Conservation (phyloP, 2,113 vertebrate genomes). For the Thalassarche chlororhynchos region DNA sequence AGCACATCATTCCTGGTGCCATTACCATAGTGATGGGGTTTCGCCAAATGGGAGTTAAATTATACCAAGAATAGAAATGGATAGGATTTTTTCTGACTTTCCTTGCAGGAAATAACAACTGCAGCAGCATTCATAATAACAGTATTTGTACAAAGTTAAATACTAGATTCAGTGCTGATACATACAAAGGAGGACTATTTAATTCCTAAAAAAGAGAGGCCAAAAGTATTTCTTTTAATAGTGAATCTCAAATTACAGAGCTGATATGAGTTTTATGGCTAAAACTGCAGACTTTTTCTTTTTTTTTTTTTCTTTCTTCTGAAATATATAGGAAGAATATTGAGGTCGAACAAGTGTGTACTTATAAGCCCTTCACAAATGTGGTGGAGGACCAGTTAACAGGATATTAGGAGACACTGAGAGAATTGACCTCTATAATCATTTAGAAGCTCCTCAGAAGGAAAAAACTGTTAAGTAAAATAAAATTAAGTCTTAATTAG, state of each 20-base stretch:
- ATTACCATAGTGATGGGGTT: background rate
- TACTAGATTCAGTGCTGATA: background rate
- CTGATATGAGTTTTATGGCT: background rate
- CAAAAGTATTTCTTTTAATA: background rate
- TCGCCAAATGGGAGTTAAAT: background rate
- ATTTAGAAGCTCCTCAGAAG: background rate
- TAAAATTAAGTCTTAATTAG: background rate
- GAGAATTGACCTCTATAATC: background rate
- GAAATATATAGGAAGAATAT: background rate
- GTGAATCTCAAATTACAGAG: background rate
- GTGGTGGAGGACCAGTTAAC: background rate
- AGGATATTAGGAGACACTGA: background rate
- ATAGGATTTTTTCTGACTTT: background rate
- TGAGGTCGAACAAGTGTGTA: background rate
- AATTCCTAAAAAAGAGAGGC: background rate
- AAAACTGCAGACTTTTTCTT: background rate
- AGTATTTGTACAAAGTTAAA: background rate
- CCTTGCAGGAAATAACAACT: background rate
- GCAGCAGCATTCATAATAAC: background rate
- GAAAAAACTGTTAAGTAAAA: background rate
- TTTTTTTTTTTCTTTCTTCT: background rate
- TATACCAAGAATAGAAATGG: background rate
- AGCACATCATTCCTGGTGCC: background rate
- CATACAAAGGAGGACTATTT: background rate
- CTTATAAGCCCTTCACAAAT: background rate